Evolutionary conservation across 2,797 vertebrate genomes (phyloP), one percentile per base, ranked within the genome.

Genomic region (Phrynocephalus guinanensis): DNA sequence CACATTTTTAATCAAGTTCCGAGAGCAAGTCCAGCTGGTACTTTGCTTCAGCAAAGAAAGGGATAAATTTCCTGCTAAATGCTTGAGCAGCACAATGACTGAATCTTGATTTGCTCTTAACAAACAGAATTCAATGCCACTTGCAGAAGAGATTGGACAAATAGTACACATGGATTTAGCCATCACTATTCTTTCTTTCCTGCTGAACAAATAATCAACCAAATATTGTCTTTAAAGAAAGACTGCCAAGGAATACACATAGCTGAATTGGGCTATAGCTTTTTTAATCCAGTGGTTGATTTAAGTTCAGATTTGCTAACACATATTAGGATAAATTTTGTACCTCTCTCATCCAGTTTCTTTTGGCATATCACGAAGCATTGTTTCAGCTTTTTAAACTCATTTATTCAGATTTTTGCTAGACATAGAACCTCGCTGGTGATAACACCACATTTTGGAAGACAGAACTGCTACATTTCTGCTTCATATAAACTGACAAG

Each of bases 381-480:
- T 2, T 3, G 3, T 26, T 9, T 70, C n/a, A 52, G 18, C 4
- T 60, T 56, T 71, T 33, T 38, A 30, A 13, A 18, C 3, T 28
- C 71, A 66, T 16, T 30, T n/a, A 60, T 60, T 71, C 30, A 70
- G 30, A 56, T 71, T 73, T 88, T 82, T 85, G 28, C 60, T 90
- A 82, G 28, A 82, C n/a, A 7, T 11, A 66, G 24, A 60, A 22
- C 48, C 20, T 44, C 48, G 52, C 48, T 78, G 33, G 71, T 60
- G 26, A 83, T 79, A 28, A 73, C 48, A 86, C 28, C 38, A 68
- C 20, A 30, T 56, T 83, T 24, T 66, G 50, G 26, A 75, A 67
- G 66, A 86, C 44, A 82, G 68, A 71, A 1, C 5, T 71, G 2
- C 66, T 86, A 1, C 15, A 72, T 85, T 33, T 0, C 67, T 33